Evolutionary conservation across 2,888 invertebrate genomes (phyloP).

Genomic region (Acanthacorydalis orientalis): DNA sequence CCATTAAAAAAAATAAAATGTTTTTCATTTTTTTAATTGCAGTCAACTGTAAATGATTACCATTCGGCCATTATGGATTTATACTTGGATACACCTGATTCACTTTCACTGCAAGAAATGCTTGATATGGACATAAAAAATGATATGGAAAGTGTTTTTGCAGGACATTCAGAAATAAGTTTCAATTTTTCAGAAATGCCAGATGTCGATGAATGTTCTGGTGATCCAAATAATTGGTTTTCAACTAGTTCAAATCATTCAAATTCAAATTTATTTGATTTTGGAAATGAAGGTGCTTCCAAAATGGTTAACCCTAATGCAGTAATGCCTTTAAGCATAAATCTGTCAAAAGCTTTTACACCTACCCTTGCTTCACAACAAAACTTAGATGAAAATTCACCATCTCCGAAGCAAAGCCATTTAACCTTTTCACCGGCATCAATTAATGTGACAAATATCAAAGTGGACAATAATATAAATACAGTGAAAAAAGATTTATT

Average conservation of each 20-base stretch:
- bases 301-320: conserved; percentile 84
- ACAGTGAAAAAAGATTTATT: conserved; percentile 48
- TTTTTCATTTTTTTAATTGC: conserved; percentile 1
- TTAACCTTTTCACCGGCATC: conserved; percentile 53
- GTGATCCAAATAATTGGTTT: conserved; percentile 37
- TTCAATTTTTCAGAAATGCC: conserved; percentile 45
- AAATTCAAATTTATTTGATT: conserved; percentile 48
- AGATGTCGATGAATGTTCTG: conserved; percentile 48
- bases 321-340: conserved; percentile 58
- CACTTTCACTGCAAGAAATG: conserved; percentile 70
- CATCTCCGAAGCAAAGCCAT: conserved; percentile 50
- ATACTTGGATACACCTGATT: conserved; percentile 31
- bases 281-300: conserved; percentile 52
- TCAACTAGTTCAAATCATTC: conserved; percentile 33
- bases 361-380: conserved; percentile 16
- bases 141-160: conserved; percentile 66
- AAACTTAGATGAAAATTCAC: conserved; percentile 35
- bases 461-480: conserved; percentile 30
- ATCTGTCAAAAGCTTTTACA: conserved; percentile 21
- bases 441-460: conserved; percentile 43
- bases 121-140: conserved; percentile 77
- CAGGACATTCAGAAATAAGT: conserved; percentile 48
- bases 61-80: conserved; percentile 33
- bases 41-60: conserved; percentile 10
- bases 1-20: too few species aligned